Evolutionary conservation across 2,888 invertebrate genomes (phyloP), one percentile per base, ranked within the genome.

Genomic region (Pristionchus japonicus): DNA sequence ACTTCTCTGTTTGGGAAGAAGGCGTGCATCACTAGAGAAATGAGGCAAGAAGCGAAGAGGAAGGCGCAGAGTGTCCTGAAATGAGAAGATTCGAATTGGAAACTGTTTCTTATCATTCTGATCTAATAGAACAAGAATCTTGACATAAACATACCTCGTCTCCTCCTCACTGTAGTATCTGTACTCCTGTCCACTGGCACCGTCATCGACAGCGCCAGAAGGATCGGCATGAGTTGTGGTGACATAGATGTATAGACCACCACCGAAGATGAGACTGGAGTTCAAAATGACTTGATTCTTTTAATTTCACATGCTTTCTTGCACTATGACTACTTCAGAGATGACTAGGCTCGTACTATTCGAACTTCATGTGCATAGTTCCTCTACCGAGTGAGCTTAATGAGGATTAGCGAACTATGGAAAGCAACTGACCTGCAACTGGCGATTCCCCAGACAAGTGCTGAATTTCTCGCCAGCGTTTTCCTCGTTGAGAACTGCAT

Each of bases 401-500:
- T 9, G 11, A 43, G 43, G 6, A 57, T 57, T 57, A 57, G 17
- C 57, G 3, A 17, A 70, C 20, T 13, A 20, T n/a, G n/a, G n/a
- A n/a, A n/a, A n/a, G n/a, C n/a, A 17, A 9, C 9, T 11, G 37
- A 77, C 77, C 77, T 77, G 40, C 43, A 27, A 77, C 77, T 77
- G 23, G 43, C 77, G 43, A 77, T 77, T 23, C 77, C 43, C 77
- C 77, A 77, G 11, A 77, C 77, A 1, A 43, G 11, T 4, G 43
- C 77, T 1, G 77, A 77, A 27, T 77, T 77, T 27, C 77, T 7
- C 9, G 77, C 77, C 0, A 77, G 47, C 13, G 77, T 77, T 77
- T 47, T 77, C 15, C 77, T 77, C n/a, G 77, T 77, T 0, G 77
- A 77, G 15, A 77, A 77, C 15, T 77, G 77, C 77, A 77, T 77